phyloP scores from a whole-genome alignment of 2,888 invertebrate genomes.

The Magallana nippona region DNA sequence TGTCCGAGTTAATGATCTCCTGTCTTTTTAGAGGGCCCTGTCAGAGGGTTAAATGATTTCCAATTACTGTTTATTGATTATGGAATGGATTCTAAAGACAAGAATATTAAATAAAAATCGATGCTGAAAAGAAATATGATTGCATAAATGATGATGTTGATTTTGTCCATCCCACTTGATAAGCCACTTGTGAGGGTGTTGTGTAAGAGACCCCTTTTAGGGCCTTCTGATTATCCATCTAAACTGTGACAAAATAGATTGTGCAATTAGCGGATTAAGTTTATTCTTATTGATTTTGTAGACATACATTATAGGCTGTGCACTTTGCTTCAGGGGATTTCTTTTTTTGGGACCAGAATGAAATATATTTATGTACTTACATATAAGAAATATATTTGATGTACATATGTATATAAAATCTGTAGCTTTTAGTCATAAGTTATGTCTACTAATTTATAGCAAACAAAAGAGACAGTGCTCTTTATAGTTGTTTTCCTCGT shows the following conservation, averaged over 20 bases:
- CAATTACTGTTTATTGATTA: background rate
- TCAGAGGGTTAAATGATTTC: background rate
- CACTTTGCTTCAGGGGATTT: background rate
- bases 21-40: background rate
- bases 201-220: constrained; percentile 1
- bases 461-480: no score
- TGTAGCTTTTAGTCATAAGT: no score
- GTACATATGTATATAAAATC: background rate
- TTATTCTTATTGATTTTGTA: constrained; percentile 16
- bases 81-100: background rate
- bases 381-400: background rate
- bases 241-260: constrained; percentile 12
- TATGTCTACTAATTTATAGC: no score
- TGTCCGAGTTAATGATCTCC: background rate
- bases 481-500: no score
- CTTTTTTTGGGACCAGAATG: background rate
- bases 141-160: no score
- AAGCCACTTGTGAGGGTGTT: background rate
- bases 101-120: no score
- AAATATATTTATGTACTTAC: background rate
- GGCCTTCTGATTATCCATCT: constrained; percentile 10
- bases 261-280: constrained; percentile 12
- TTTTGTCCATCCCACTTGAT: background rate
- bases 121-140: no score
- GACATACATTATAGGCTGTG: constrained; percentile 10